Evolutionary conservation across 1,140 invertebrate species (phyloP).

Genomic region (Cotesia glomerata): DNA sequence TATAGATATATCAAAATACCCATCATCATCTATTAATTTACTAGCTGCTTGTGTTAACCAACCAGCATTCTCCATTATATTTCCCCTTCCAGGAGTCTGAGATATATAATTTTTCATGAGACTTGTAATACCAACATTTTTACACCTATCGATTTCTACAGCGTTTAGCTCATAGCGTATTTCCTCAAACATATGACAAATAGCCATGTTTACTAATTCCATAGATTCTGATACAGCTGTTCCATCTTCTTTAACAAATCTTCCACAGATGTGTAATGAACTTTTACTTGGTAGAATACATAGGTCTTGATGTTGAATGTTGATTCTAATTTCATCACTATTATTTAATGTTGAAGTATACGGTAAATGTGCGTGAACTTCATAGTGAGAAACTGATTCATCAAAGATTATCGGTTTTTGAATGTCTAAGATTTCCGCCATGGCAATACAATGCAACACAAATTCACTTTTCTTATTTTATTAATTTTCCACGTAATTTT

Average conservation of each 20-base stretch:
- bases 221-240: no score
- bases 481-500: not conserved
- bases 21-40: no score
- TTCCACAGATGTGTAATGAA: not conserved
- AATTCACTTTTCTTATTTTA: not conserved
- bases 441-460: not conserved
- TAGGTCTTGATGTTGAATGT: conserved; percentile 48
- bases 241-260: not conserved
- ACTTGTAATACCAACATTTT: no score
- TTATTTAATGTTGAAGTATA: not conserved
- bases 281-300: conserved; percentile 37
- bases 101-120: no score
- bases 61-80: no score
- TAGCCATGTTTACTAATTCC: no score
- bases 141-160: no score
- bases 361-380: conserved; percentile 36
- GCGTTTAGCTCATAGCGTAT: no score
- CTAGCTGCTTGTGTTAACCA: no score
- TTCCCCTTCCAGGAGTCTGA: no score
- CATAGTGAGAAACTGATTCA: conserved; percentile 40
- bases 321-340: not conserved
- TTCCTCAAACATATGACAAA: no score
- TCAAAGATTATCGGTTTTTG: conserved; percentile 33
- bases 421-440: conserved; percentile 35
- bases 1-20: no score